phyloP scores from a whole-genome alignment of 2,797 vertebrate species.

The Nasua narica region DNA sequence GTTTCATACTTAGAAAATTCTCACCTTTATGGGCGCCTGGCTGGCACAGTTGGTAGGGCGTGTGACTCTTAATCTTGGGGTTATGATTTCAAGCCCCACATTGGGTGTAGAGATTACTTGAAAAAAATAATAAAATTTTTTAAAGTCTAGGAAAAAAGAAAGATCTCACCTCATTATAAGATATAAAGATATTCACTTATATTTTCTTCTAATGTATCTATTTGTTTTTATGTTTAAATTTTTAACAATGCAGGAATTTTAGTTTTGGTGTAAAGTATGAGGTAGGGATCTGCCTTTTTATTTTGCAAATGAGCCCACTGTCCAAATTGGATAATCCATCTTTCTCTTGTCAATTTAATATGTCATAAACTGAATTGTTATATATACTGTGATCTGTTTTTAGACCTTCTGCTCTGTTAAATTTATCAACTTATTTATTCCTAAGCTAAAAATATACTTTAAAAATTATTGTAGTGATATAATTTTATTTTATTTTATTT shows the following conservation, averaged over 20 bases:
- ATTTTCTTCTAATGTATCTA: not conserved
- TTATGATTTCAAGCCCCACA: not conserved
- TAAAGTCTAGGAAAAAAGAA: not conserved
- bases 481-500: no score
- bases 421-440: not conserved
- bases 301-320: not conserved
- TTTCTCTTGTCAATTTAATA: conserved; percentile 40
- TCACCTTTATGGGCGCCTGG: not conserved
- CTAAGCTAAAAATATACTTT: conserved; percentile 21
- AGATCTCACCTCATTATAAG: not conserved
- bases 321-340: not conserved
- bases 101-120: not conserved
- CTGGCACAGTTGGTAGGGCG: not conserved
- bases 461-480: not conserved
- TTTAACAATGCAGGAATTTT: not conserved
- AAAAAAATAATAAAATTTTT: not conserved
- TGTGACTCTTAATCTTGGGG: not conserved
- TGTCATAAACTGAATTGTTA: conserved; percentile 7
- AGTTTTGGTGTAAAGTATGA: not conserved
- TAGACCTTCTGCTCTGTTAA: not conserved
- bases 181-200: not conserved
- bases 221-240: not conserved
- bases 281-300: not conserved
- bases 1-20: not conserved
- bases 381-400: not conserved